Evolutionary conservation across 2,888 invertebrate species (phyloP).

Genomic region (Acanthoscelides obtectus): DNA sequence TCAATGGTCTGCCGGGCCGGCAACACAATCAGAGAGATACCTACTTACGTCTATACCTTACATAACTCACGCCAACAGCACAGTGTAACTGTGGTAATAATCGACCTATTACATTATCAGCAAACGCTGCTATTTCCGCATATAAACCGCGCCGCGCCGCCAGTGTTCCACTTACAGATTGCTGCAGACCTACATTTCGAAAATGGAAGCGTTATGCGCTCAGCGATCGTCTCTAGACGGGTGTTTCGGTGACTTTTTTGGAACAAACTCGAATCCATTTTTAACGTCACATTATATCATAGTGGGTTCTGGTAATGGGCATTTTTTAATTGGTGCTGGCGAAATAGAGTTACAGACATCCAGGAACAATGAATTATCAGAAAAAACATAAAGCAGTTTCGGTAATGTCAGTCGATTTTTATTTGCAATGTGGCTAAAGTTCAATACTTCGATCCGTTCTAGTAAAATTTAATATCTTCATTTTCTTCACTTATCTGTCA

Average conservation of each 20-base stretch:
- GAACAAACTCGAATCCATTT: background rate
- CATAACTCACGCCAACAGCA: constrained; percentile 16
- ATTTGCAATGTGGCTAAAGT: too few species aligned
- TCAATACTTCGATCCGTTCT: too few species aligned
- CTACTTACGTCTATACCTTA: constrained; percentile 16
- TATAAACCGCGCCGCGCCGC: constrained; percentile 4
- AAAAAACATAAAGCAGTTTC: too few species aligned
- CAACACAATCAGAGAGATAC: constrained; percentile 8
- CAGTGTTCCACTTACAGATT: constrained; percentile 14
- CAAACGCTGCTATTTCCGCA: constrained; percentile 19
- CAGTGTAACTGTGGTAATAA: constrained; percentile 18
- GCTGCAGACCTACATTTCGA: constrained; percentile 6
- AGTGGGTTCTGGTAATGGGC: background rate
- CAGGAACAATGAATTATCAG: too few species aligned
- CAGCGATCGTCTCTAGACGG: background rate
- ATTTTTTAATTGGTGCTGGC: too few species aligned
- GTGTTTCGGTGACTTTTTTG: background rate
- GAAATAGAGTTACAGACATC: too few species aligned
- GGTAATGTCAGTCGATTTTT: too few species aligned
- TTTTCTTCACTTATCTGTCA: too few species aligned
- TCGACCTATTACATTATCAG: constrained; percentile 31
- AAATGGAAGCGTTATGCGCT: constrained; percentile 1
- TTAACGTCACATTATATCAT: background rate
- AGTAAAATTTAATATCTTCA: too few species aligned
- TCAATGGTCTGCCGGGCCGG: background rate